Evolutionary conservation across 2,797 vertebrate genomes (phyloP).

Genomic region (Sparidentex hasta): DNA sequence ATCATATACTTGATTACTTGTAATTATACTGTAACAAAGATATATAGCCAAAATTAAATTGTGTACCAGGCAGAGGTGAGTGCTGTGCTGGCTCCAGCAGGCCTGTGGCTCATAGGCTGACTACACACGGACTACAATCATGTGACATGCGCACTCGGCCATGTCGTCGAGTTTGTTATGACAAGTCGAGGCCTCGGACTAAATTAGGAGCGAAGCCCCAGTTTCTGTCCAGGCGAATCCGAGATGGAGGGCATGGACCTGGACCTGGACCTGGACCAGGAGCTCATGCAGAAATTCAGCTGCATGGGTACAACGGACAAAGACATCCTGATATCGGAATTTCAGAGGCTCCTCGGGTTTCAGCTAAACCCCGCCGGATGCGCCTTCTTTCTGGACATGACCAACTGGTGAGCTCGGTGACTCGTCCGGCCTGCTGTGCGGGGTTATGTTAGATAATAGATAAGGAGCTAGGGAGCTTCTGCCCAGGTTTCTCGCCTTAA

Average conservation of each 20-base stretch:
- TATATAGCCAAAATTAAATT: no score
- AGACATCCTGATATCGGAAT: conserved; percentile 97
- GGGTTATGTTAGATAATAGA: conserved; percentile 15
- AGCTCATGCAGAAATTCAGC: conserved; percentile 99
- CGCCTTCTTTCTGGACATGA: conserved; percentile 99
- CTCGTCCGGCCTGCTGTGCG: conserved; percentile 65
- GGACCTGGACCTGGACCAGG: conserved; percentile 91
- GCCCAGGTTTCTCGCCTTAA: fast-evolving
- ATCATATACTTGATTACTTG: background rate
- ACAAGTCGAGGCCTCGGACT: conserved; percentile 88
- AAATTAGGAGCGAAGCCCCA: conserved; percentile 82
- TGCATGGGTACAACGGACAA: conserved; percentile 98
- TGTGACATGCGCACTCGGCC: conserved; percentile 85
- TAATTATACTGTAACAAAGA: background rate
- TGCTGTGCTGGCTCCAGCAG: background rate
- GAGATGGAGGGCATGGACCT: conserved; percentile 96
- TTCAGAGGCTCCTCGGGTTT: conserved; percentile 96
- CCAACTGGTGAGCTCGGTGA: conserved; percentile 94
- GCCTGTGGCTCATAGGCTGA: conserved; percentile 8
- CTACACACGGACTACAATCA: conserved; percentile 31
- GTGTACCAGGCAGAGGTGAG: no score
- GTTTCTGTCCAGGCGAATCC: conserved; percentile 70
- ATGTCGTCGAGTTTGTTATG: conserved; percentile 87
- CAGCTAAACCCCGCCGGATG: conserved; percentile 98
- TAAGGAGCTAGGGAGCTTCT: conserved; percentile 1